These are phyloP conservation scores for Pampus argenteus DNA, from an alignment of 2,797 vertebrate genomes.

Conservation along the genomic window DNA sequence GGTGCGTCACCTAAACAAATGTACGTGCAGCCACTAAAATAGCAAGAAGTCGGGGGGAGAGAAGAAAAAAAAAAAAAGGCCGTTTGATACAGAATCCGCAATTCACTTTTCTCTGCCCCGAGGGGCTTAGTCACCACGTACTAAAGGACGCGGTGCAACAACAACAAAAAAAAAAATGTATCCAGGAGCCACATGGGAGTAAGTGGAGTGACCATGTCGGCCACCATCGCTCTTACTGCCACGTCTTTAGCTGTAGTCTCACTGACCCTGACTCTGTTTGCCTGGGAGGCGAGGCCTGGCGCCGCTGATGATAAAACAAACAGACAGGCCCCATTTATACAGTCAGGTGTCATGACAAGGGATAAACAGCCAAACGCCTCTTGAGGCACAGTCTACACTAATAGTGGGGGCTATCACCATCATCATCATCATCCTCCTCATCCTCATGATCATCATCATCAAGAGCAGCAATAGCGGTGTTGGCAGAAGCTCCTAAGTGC, in stretches of 20 bases:
- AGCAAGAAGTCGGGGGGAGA: slow-evolving; percentile 28
- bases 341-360: slow-evolving; percentile 83
- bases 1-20: slow-evolving; percentile 60
- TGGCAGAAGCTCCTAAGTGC: slow-evolving; percentile 66
- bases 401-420: slow-evolving; percentile 64
- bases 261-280: slow-evolving; percentile 74
- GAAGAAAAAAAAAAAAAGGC: slow-evolving; percentile 8
- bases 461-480: slow-evolving; percentile 48
- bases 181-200: slow-evolving; percentile 75
- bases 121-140: slow-evolving; percentile 59
- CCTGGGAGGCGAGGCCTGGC: slow-evolving; percentile 69
- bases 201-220: slow-evolving; percentile 78
- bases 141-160: slow-evolving; percentile 65
- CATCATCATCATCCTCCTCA: slow-evolving; percentile 60
- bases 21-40: slow-evolving; percentile 48
- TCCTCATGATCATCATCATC: slow-evolving; percentile 71
- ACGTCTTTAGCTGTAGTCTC: slow-evolving; percentile 73
- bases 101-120: slow-evolving; percentile 63
- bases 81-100: slow-evolving; percentile 61
- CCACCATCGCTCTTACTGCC: slow-evolving; percentile 80
- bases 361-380: slow-evolving; percentile 75
- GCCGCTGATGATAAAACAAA: slow-evolving; percentile 81
- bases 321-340: slow-evolving; percentile 80
- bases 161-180: slow-evolving; percentile 52
- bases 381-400: slow-evolving; percentile 54